Evolutionary conservation across 2,888 invertebrate species (phyloP), one percentile per base, ranked within the genome.

Genomic region (Cosmorhoe ocellata): DNA sequence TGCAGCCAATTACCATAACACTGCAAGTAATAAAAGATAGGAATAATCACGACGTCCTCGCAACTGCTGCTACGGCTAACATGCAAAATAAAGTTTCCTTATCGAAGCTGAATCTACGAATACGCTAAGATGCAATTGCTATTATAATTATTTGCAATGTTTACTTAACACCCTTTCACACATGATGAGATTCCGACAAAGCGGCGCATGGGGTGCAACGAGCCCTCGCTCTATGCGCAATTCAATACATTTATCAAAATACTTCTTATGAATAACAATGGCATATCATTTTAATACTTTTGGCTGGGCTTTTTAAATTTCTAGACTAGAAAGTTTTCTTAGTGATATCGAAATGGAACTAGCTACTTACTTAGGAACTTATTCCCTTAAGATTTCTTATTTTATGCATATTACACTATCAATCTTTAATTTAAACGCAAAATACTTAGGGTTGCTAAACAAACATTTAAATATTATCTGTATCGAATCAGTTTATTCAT

Each of bases 101-200:
- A 85, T 85, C 81, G 76, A 83, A 78, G 77, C 70, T 67, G 69
- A 68, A 85, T 84, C 84, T 70, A 66, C 66, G 61, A 72, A 67
- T 66, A 69, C 67, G 71, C 71, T 71, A 72, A 54, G 84, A 81
- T 88, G 83, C 84, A 81, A 84, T 87, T 84, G 82, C 79, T 78
- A 86, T 88, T 84, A 84, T 89, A 90, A 89, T 88, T 84, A 90
- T 90, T 87, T 86, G 87, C 90, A 90, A 90, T 91, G 91, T 91
- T 91, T 91, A 90, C 90, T 90, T 90, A 90, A 89, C 90, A 90
- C 91, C 90, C 90, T 90, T 91, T 90, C 84, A 86, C 87, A 86
- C 85, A 84, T 91, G 90, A 90, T 73, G 87, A 84, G 82, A 81
- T 73, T 76, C 73, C 66, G 67, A 90, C 87, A 90, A 88, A 76